These are phyloP conservation scores for Hetaerina titia DNA, from an alignment of 2,888 invertebrate species.

Conservation along the genomic window DNA sequence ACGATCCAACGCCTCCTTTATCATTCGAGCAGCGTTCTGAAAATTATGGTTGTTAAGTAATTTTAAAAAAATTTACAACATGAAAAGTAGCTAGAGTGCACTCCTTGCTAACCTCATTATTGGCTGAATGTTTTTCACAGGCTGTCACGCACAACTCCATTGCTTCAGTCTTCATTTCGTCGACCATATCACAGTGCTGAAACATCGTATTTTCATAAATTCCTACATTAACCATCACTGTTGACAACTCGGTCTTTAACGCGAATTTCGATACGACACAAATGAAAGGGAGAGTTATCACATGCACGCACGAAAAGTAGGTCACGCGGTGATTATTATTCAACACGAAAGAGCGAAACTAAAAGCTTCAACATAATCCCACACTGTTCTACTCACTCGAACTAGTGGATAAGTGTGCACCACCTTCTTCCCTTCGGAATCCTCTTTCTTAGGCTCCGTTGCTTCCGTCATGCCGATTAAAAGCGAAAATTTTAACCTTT, in stretches of 20 bases:
- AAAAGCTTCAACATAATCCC: background rate
- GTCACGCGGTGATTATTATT: constrained; percentile 66
- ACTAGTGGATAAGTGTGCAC: constrained; percentile 91
- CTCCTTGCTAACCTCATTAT: constrained; percentile 84
- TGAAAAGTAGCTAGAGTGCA: background rate
- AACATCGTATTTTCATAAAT: constrained; percentile 71
- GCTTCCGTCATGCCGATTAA: constrained; percentile 50
- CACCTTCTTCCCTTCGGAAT: constrained; percentile 82
- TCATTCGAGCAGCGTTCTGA: constrained; percentile 93
- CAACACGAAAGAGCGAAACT: constrained; percentile 12
- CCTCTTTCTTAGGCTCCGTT: constrained; percentile 73
- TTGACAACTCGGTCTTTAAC: background rate
- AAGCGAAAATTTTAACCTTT: background rate
- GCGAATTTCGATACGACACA: background rate
- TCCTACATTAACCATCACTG: background rate
- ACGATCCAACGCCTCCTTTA: constrained; percentile 97
- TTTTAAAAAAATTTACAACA: background rate
- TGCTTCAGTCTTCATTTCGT: constrained; percentile 94
- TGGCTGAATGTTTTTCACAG: constrained; percentile 92
- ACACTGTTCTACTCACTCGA: constrained; percentile 81
- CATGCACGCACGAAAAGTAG: constrained; percentile 69
- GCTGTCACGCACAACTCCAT: constrained; percentile 95
- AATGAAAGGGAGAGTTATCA: constrained; percentile 13
- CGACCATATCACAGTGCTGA: constrained; percentile 95
- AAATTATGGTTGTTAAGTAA: constrained; percentile 72